A percentile compares a stretch with the other conserved stretches of the same genome.
Conservation (phyloP, 2,888 invertebrate species). For the Diplazon laetatorius region DNA sequence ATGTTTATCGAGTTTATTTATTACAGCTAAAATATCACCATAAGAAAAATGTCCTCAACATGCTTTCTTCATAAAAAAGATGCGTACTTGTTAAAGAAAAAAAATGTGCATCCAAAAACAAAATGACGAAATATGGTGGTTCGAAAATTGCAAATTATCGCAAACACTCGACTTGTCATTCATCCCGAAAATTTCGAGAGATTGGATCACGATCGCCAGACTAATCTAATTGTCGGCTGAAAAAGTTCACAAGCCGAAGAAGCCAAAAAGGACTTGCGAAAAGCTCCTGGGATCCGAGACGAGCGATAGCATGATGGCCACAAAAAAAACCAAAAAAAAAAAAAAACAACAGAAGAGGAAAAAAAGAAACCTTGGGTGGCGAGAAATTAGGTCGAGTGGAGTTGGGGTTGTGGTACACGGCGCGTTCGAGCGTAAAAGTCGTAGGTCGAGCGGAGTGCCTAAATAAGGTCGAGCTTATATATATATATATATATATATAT, state of each 20-base stretch:
- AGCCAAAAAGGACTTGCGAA: background rate
- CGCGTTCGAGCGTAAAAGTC: conserved; percentile 50
- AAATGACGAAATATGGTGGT: too few relatives aligned
- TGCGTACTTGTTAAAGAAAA: too few relatives aligned
- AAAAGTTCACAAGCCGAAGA: background rate
- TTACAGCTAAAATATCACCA: too few relatives aligned
- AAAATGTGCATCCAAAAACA: too few relatives aligned
- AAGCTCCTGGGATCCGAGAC: too few relatives aligned
- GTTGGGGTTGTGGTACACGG: conserved; percentile 47
- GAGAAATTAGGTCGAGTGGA: conserved; percentile 63
- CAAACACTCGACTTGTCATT: too few relatives aligned
- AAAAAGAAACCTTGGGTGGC: conserved; percentile 38
- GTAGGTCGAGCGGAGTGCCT: conserved; percentile 57
- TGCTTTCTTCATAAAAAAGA: too few relatives aligned
- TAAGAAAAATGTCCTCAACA: too few relatives aligned
- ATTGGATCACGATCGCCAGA: background rate
- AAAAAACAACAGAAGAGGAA: conserved; percentile 1
- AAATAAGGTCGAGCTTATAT: conserved; percentile 64
- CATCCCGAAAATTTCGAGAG: background rate
- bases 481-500: conserved; percentile 23
- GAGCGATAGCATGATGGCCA: background rate
- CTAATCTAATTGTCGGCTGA: conserved; percentile 8
- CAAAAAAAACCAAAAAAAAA: conserved; percentile 2
- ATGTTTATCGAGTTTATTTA: too few relatives aligned
- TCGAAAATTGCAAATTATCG: too few relatives aligned